These are phyloP conservation scores for Cydia amplana DNA, from an alignment of 1,140 invertebrate genomes.

Conservation along the genomic window DNA sequence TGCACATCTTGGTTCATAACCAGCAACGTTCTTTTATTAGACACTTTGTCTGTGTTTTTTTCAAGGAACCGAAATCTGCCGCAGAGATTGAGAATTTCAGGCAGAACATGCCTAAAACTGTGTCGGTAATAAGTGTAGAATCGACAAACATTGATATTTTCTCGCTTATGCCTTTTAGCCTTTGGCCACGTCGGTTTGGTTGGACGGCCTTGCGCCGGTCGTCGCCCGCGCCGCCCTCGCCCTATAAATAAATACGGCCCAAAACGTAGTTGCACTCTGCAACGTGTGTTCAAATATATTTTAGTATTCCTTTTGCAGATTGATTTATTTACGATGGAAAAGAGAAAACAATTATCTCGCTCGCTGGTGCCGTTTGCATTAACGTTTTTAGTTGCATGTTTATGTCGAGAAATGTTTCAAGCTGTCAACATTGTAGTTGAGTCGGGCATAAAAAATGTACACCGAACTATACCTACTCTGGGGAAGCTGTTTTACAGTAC, in stretches of 20 bases:
- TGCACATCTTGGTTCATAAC: too few species aligned
- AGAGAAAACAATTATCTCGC: slow-evolving; percentile 22
- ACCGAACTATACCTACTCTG: too few species aligned
- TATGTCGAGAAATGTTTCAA: not conserved
- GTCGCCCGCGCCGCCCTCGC: slow-evolving; percentile 26
- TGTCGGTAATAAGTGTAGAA: too few species aligned
- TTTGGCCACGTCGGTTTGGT: not conserved
- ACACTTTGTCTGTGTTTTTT: too few species aligned
- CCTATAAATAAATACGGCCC: slow-evolving; percentile 31
- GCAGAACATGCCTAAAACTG: too few species aligned
- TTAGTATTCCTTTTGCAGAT: slow-evolving; percentile 29
- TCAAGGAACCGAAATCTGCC: too few species aligned
- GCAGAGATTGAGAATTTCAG: too few species aligned
- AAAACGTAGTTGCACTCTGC: slow-evolving; percentile 31
- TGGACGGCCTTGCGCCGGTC: slow-evolving; percentile 27
- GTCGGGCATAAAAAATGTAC: not conserved
- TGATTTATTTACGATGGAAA: slow-evolving; percentile 26
- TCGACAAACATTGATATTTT: not conserved
- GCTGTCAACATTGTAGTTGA: not conserved
- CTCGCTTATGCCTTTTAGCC: not conserved
- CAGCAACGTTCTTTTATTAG: too few species aligned
- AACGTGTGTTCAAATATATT: slow-evolving; percentile 32
- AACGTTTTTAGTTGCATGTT: not conserved
- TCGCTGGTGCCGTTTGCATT: not conserved
- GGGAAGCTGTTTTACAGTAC: not conserved